Evolutionary conservation across 2,797 vertebrate genomes (phyloP).

Genomic region (Novumbra hubbsi): DNA sequence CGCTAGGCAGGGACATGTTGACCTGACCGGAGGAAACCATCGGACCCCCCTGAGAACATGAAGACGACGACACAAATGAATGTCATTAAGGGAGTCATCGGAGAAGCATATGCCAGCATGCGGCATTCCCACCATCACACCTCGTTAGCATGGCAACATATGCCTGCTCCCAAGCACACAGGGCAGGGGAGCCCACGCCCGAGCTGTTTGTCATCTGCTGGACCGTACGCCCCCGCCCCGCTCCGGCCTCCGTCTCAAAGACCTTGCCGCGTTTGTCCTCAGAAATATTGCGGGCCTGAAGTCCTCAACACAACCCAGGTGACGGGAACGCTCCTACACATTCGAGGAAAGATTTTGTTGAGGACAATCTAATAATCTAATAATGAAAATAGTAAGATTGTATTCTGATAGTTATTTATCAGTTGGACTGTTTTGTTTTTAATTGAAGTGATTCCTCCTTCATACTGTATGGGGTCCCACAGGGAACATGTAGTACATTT

Average conservation of each 20-base stretch:
- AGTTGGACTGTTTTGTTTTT: too few species aligned
- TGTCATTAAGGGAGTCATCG: slow-evolving; percentile 76
- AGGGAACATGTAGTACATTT: background rate
- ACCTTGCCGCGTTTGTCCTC: slow-evolving; percentile 5
- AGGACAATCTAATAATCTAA: too few species aligned
- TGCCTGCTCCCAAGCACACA: slow-evolving; percentile 71
- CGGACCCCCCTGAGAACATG: slow-evolving; percentile 39
- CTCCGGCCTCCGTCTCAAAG: slow-evolving; percentile 27
- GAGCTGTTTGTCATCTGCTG: slow-evolving; percentile 66
- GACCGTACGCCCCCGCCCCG: slow-evolving; percentile 50
- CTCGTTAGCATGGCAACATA: slow-evolving; percentile 79
- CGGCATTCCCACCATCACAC: slow-evolving; percentile 75
- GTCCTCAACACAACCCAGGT: background rate
- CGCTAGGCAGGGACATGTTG: slow-evolving; percentile 68
- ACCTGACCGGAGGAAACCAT: slow-evolving; percentile 76
- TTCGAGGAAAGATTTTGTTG: background rate
- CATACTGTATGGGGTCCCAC: too few species aligned
- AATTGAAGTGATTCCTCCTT: too few species aligned
- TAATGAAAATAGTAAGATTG: too few species aligned
- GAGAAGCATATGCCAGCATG: slow-evolving; percentile 77
- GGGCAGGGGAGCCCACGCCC: slow-evolving; percentile 48
- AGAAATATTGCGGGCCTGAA: background rate
- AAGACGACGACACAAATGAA: slow-evolving; percentile 71
- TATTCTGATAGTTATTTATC: too few species aligned
- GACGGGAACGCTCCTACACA: background rate